Conservation (phyloP, 2,113 vertebrate genomes). For the Microcebus lehilahytsara region DNA sequence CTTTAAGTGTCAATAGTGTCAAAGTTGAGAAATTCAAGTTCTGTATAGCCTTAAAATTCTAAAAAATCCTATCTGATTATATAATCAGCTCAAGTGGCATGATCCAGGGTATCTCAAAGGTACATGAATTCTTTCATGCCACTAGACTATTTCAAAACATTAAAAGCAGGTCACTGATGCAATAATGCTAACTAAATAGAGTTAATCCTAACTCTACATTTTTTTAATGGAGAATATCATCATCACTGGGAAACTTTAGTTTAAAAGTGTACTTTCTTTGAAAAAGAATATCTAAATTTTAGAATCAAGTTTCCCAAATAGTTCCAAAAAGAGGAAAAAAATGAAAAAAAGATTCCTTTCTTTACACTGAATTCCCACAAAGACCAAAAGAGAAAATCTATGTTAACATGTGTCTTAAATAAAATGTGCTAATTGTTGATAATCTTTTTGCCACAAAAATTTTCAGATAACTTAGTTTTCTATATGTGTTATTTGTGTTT, state of each 20-base stretch:
- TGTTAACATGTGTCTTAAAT: constrained; percentile 24
- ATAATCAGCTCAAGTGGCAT: background rate
- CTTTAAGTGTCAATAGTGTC: background rate
- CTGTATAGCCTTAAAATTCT: background rate
- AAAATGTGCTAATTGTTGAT: background rate
- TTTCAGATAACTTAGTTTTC: constrained; percentile 38
- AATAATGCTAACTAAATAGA: background rate
- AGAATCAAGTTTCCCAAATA: background rate
- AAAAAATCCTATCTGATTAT: background rate
- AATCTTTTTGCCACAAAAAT: constrained; percentile 22
- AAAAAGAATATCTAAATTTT: constrained; percentile 43
- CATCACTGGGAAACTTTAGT: background rate
- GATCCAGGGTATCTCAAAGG: background rate
- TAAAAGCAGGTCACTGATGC: background rate
- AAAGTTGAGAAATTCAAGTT: background rate
- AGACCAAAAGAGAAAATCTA: background rate
- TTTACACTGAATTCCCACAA: background rate
- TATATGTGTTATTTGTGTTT: constrained; percentile 13
- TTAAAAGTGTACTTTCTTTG: background rate
- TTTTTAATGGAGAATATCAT: constrained; percentile 8
- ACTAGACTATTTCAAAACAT: background rate
- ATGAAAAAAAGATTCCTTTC: background rate
- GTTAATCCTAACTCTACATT: background rate
- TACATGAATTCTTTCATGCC: background rate
- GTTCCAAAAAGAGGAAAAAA: background rate